A percentile compares a stretch with the other conserved stretches of the same genome.
phyloP scores from a whole-genome alignment of 2,113 vertebrate genomes.

The Phasianus colchicus region DNA sequence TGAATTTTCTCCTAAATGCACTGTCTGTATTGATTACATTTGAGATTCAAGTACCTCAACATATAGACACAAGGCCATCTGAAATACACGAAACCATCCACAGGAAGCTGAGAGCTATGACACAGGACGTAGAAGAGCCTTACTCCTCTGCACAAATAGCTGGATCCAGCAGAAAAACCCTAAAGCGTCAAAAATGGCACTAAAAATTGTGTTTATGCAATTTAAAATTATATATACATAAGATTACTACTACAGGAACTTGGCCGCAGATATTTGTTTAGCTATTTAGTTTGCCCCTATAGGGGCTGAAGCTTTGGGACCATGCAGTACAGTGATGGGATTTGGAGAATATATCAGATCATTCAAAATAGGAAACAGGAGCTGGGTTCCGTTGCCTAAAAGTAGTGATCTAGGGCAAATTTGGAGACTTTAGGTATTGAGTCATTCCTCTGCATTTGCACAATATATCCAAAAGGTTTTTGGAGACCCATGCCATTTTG shows the following conservation, averaged over 20 bases:
- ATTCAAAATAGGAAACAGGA: background rate
- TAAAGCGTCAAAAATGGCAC: background rate
- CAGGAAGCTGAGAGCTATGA: background rate
- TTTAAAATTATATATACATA: background rate
- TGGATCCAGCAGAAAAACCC: background rate
- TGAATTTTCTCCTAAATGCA: background rate
- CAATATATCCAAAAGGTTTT: background rate
- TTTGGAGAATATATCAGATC: background rate
- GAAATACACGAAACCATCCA: background rate
- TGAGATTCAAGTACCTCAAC: background rate
- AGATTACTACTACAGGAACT: background rate
- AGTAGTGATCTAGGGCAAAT: background rate
- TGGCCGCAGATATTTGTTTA: background rate
- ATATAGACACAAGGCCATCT: accelerated
- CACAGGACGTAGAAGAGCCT: background rate
- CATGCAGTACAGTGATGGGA: background rate
- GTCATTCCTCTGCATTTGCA: background rate
- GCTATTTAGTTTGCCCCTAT: background rate
- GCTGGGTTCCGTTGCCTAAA: background rate
- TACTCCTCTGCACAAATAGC: background rate
- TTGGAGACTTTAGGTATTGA: background rate
- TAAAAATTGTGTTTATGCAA: background rate
- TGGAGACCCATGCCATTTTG: background rate
- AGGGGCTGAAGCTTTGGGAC: background rate
- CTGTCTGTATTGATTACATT: background rate